A percentile compares a stretch with the other conserved stretches of the same genome.
These are phyloP conservation scores for Troglohyphantes excavatus DNA, from an alignment of 2,888 invertebrate species.

Conservation along the genomic window DNA sequence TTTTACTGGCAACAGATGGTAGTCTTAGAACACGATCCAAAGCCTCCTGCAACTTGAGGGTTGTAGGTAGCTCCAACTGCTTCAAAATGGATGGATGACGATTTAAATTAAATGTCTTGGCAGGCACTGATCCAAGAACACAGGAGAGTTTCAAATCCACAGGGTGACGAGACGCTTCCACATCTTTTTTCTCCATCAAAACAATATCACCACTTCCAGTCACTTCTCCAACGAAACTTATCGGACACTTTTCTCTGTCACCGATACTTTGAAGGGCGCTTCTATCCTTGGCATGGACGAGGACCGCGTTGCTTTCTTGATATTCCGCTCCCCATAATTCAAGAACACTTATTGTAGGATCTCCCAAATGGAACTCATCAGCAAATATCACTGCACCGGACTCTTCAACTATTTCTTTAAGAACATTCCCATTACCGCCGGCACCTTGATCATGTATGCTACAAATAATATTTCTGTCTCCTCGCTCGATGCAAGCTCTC, in stretches of 20 bases:
- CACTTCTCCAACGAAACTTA: constrained; percentile 95
- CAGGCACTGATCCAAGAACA: constrained; percentile 93
- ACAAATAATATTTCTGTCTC: constrained; percentile 87
- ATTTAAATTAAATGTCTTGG: constrained; percentile 87
- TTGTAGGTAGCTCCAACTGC: constrained; percentile 84
- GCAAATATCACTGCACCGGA: constrained; percentile 95
- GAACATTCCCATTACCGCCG: constrained; percentile 94
- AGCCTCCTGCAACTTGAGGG: constrained; percentile 87
- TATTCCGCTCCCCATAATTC: constrained; percentile 99
- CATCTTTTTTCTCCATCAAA: constrained; percentile 70
- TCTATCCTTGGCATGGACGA: constrained; percentile 88
- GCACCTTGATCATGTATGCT: constrained; percentile 99
- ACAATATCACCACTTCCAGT: constrained; percentile 90
- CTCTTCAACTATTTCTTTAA: constrained; percentile 98
- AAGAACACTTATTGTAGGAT: constrained; percentile 94
- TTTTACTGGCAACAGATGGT: constrained; percentile 96
- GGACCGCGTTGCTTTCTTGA: constrained; percentile 96
- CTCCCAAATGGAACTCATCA: constrained; percentile 93
- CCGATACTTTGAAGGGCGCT: constrained; percentile 88
- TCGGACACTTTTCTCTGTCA: constrained; percentile 93
- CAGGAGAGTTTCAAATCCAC: constrained; percentile 94
- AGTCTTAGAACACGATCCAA: constrained; percentile 90
- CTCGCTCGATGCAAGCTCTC: constrained; percentile 93
- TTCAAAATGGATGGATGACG: constrained; percentile 84
- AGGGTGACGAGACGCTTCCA: constrained; percentile 85